Base-by-base conservation (phyloP, 2,888 invertebrate species). In the Vannuccia rotundouncinata region DNA sequence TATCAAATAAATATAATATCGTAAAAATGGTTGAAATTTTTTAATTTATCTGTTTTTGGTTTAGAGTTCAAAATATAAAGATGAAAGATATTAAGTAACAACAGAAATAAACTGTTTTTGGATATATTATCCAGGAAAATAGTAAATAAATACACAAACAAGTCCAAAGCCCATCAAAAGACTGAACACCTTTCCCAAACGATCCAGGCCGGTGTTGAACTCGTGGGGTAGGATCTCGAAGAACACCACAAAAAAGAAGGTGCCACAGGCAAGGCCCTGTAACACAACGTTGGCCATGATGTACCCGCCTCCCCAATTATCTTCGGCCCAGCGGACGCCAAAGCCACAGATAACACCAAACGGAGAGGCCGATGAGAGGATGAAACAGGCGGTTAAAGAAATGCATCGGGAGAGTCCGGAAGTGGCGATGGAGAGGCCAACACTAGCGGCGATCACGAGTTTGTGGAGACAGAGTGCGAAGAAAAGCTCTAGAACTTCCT, bases 171-270 rank as follows among this genome's bases (percentile, higher is more conserved):
- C 78, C 17, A 78, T 25, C n/a, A 78, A 28, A 1, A 73, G 60
- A 27, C 28, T 17, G 28, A 74, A 28, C n/a, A 78, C 31, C 60
- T 78, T 74, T 1, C 25, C 29, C 31, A 45, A 25, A 28, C 60
- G 25, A 66, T 78, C 60, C 27, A 17, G 1, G 28, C 28, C 27
- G 29, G 60, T 27, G 60, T 86, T 86, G 27, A 89, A 86, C 66
- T 92, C 92, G 80, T 92, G 89, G 2, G 92, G 91, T 85, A 95
- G 90, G 80, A 95, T 93, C 89, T 95, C 95, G 87, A 95, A 95
- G 89, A 94, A 94, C 17, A 95, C 94, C 25, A 95, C 94, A 88
- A 95, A 95, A 1, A 95, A 89, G 30, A 95, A 90, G 0, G 95
- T 95, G 13, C 95, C 95, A 29, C 93, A 92, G 0, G 95, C 95